phyloP scores from a whole-genome alignment of 2,113 vertebrate species.

The Spizaetus ornatus region DNA sequence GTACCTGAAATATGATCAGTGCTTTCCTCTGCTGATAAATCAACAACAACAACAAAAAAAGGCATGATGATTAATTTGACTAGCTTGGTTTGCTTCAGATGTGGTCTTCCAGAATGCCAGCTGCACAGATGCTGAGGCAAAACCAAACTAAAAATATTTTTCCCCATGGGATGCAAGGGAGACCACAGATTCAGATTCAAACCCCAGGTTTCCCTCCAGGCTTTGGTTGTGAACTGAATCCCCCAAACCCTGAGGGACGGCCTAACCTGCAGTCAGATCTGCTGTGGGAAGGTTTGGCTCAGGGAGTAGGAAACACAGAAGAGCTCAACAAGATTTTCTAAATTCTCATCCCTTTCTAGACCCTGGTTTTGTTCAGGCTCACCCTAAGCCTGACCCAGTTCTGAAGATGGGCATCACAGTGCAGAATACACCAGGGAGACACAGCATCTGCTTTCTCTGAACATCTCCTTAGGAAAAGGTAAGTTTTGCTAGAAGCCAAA shows the following conservation, averaged over 20 bases:
- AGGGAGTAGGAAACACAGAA: neutral
- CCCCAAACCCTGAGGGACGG: neutral
- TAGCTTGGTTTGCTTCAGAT: neutral
- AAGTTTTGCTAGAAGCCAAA: neutral
- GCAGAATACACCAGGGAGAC: neutral
- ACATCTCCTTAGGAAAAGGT: neutral
- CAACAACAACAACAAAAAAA: neutral
- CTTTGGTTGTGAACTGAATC: neutral
- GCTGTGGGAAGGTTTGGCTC: neutral
- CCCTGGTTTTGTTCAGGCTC: neutral
- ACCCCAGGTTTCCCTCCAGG: neutral
- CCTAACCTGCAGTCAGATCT: neutral
- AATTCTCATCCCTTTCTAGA: neutral
- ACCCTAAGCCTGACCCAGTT: neutral
- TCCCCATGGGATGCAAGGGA: neutral
- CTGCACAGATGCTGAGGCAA: neutral
- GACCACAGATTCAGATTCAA: neutral
- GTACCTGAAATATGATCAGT: neutral
- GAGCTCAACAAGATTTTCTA: neutral
- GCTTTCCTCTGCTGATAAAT: neutral
- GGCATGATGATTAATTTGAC: neutral
- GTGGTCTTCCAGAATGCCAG: neutral
- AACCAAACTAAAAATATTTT: neutral
- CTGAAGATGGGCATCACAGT: neutral
- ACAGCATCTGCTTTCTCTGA: neutral